A percentile compares a stretch with the other conserved stretches of the same genome.
These are phyloP conservation scores for Drosophila setifemur DNA, from an alignment of 1,140 invertebrate genomes.

Conservation along the genomic window DNA sequence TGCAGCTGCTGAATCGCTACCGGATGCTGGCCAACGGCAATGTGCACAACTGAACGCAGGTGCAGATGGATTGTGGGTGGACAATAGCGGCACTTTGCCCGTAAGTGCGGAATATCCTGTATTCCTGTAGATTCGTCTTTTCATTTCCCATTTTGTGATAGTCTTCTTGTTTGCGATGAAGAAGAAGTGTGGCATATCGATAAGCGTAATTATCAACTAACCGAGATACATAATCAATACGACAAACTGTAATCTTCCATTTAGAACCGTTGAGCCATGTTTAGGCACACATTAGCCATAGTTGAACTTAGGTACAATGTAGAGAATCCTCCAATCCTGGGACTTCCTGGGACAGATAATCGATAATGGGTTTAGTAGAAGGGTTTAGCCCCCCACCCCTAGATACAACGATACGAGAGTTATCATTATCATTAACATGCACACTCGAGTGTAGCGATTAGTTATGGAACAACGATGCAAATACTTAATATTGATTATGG, in stretches of 20 bases:
- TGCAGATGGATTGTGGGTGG: slow-evolving; percentile 10
- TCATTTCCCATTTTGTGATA: slow-evolving; percentile 70
- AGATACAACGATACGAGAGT: slow-evolving; percentile 53
- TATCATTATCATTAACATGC: slow-evolving; percentile 10
- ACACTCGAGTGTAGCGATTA: slow-evolving; percentile 14
- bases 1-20: slow-evolving; percentile 64
- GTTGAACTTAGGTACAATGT: slow-evolving; percentile 27
- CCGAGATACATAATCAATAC: slow-evolving; percentile 67
- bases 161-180: slow-evolving; percentile 20
- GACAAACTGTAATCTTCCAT: slow-evolving; percentile 64
- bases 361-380: too few species aligned
- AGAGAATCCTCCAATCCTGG: slow-evolving; percentile 20
- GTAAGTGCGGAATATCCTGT: slow-evolving; percentile 56
- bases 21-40: slow-evolving; percentile 66
- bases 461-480: slow-evolving; percentile 46
- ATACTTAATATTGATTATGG: slow-evolving; percentile 32
- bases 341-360: slow-evolving; percentile 8
- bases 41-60: slow-evolving; percentile 58
- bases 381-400: slow-evolving; percentile 26
- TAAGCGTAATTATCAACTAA: slow-evolving; percentile 42
- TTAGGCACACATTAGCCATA: slow-evolving; percentile 57
- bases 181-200: slow-evolving; percentile 52
- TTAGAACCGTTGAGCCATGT: slow-evolving; percentile 59
- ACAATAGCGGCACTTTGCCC: slow-evolving; percentile 62
- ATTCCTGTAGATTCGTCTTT: slow-evolving; percentile 56